Evolutionary conservation across 1,140 invertebrate genomes (phyloP).

Genomic region (Rhagoletis pomonella): DNA sequence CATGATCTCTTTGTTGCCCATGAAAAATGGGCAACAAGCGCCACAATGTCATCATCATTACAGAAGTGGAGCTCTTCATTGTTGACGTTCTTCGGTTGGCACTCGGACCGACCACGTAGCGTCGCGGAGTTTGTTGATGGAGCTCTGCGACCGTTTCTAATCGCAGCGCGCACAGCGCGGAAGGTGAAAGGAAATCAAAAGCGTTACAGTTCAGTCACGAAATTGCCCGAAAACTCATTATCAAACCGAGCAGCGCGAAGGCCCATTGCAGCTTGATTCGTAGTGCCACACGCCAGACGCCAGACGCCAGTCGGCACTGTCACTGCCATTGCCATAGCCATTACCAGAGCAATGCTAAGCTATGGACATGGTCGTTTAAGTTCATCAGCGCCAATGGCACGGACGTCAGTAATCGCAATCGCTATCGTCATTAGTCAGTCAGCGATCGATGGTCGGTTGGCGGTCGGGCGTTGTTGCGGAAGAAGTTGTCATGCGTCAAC

Average conservation of each 20-base stretch:
- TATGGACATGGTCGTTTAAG: not conserved
- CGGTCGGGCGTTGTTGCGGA: not conserved
- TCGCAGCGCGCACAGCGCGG: not conserved
- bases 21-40: constrained; percentile 25
- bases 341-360: not conserved
- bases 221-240: constrained; percentile 48
- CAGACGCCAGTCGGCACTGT: constrained; percentile 3
- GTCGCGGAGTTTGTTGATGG: not conserved
- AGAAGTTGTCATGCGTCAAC: constrained; percentile 24
- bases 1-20: constrained; percentile 13
- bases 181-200: constrained; percentile 36
- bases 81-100: constrained; percentile 13
- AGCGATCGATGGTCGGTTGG: not conserved
- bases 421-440: constrained; percentile 6
- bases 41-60: constrained; percentile 52
- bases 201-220: constrained; percentile 54
- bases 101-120: not conserved
- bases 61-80: not conserved
- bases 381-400: not conserved
- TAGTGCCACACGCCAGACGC: constrained; percentile 27
- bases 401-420: not conserved
- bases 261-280: not conserved
- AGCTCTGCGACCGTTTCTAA: constrained; percentile 14
- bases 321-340: not conserved
- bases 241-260: constrained; percentile 2